Evolutionary conservation across 2,888 invertebrate genomes (phyloP).

Genomic region (Leptothorax acervorum): DNA sequence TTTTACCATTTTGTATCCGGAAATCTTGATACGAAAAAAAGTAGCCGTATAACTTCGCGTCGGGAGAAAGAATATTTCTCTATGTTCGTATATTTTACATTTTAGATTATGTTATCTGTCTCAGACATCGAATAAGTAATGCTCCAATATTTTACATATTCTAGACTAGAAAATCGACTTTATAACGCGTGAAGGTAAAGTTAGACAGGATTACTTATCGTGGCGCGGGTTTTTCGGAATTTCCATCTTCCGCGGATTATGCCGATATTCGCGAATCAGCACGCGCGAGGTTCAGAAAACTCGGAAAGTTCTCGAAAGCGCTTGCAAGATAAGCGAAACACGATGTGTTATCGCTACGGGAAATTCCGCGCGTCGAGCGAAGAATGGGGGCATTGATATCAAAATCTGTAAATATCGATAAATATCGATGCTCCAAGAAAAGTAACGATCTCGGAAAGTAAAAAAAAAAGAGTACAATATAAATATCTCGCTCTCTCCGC

Average conservation of each 20-base stretch:
- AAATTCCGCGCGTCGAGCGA: slow-evolving; percentile 23
- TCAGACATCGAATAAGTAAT: neutral
- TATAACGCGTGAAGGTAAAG: neutral
- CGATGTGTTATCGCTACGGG: slow-evolving; percentile 40
- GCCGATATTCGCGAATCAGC: slow-evolving; percentile 27
- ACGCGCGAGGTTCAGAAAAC: slow-evolving; percentile 22
- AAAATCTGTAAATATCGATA: slow-evolving; percentile 28
- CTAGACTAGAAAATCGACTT: neutral
- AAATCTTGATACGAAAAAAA: neutral
- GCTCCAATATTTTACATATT: neutral
- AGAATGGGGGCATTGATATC: slow-evolving; percentile 31
- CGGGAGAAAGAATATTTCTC: neutral
- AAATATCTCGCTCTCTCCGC: neutral
- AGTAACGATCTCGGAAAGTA: slow-evolving; percentile 1
- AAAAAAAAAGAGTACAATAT: neutral
- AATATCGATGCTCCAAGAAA: slow-evolving; percentile 3
- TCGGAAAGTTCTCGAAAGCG: slow-evolving; percentile 24
- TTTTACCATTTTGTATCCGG: neutral
- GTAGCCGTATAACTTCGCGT: neutral
- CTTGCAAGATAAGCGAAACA: slow-evolving; percentile 43
- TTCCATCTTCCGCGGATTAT: neutral
- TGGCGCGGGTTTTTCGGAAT: neutral
- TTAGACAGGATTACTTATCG: neutral
- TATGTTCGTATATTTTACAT: neutral
- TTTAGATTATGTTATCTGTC: neutral